Conservation (phyloP, 2,113 vertebrate genomes). For the Leiothrix lutea region DNA sequence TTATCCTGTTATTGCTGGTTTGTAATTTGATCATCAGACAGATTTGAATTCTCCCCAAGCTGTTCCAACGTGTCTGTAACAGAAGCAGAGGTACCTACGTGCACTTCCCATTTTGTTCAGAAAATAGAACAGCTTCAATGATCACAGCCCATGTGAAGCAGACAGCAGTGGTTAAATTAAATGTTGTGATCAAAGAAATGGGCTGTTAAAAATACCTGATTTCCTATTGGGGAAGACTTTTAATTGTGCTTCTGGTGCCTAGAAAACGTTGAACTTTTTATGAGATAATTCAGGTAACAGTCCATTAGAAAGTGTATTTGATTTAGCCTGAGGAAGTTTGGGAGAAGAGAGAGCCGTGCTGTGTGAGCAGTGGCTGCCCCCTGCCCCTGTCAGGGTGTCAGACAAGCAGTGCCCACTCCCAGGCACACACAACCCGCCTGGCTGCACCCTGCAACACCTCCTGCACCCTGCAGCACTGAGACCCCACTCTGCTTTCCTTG, state of each 20-base stretch:
- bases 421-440: accelerated
- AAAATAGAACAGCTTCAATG: slow-evolving; percentile 53
- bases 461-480: neutral
- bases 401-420: neutral
- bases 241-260: slow-evolving; percentile 42
- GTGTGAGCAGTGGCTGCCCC: neutral
- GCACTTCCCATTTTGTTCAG: slow-evolving; percentile 49
- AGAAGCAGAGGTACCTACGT: slow-evolving; percentile 41
- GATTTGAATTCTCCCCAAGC: slow-evolving; percentile 69
- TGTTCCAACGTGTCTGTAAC: slow-evolving; percentile 74
- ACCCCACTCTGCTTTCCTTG: neutral
- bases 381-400: neutral
- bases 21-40: slow-evolving; percentile 72
- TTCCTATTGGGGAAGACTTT: slow-evolving; percentile 37
- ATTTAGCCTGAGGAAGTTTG: neutral
- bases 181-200: slow-evolving; percentile 63
- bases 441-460: accelerated
- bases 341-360: neutral
- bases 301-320: slow-evolving; percentile 23
- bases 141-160: slow-evolving; percentile 29
- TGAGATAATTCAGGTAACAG: slow-evolving; percentile 48
- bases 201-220: slow-evolving; percentile 36
- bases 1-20: slow-evolving; percentile 63
- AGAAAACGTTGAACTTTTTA: slow-evolving; percentile 21
- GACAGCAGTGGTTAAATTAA: slow-evolving; percentile 52